phyloP scores from a whole-genome alignment of 1,140 invertebrate genomes.

The Drosophila suzukii region DNA sequence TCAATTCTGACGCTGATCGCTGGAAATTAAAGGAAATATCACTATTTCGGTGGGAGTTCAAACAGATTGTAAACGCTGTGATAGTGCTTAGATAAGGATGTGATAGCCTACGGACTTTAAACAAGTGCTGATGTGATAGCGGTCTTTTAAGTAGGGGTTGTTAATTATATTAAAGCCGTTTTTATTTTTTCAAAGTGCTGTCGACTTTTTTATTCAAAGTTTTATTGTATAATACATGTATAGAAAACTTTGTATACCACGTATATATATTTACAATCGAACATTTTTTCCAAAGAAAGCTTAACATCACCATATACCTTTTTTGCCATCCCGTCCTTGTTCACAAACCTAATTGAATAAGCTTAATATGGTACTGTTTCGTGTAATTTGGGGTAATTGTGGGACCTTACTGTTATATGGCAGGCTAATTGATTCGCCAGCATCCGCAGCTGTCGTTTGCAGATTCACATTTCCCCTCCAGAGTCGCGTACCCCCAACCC shows the following conservation, averaged over 20 bases:
- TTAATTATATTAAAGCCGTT: slow-evolving; percentile 1
- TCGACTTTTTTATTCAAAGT: not conserved
- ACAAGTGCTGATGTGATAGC: not conserved
- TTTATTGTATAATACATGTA: not conserved
- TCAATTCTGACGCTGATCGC: slow-evolving; percentile 33
- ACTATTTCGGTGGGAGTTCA: slow-evolving; percentile 27
- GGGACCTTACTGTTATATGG: slow-evolving; percentile 43
- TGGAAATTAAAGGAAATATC: slow-evolving; percentile 31
- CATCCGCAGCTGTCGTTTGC: slow-evolving; percentile 36
- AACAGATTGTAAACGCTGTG: slow-evolving; percentile 33
- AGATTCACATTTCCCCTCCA: slow-evolving; percentile 26
- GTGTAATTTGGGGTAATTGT: slow-evolving; percentile 61
- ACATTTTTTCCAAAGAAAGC: not conserved
- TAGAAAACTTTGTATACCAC: too few species aligned
- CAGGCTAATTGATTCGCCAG: slow-evolving; percentile 64
- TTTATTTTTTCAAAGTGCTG: not conserved
- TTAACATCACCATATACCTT: not conserved
- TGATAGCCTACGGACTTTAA: not conserved
- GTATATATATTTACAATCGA: not conserved
- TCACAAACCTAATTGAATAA: slow-evolving; percentile 24
- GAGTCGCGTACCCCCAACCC: not conserved
- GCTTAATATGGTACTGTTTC: slow-evolving; percentile 29
- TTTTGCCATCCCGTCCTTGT: not conserved
- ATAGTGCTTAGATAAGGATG: not conserved
- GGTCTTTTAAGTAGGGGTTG: not conserved